Base-by-base conservation (phyloP, 2,888 invertebrate genomes). In the Drosophila recens region DNA sequence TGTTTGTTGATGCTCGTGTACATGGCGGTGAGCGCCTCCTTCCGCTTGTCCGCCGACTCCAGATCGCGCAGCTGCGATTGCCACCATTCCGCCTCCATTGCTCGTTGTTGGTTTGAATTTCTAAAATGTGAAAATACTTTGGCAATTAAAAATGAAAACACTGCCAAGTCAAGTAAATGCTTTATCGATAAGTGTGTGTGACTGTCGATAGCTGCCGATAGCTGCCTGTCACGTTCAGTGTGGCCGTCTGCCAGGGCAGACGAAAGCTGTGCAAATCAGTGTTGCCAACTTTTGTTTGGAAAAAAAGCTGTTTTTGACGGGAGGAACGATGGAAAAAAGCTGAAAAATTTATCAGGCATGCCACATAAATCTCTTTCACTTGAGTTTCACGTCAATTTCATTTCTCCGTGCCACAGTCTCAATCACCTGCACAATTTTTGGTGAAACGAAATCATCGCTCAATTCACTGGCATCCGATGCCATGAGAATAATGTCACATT, bases 81-180 rank as follows among this genome's bases (percentile, higher is more conserved):
- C 88, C 93, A 94, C 94, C 94, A 94, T 30, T 93, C 92, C 79
- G 94, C 93, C 1, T 79, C 86, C 92, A 92, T 92, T 30, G 15
- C 10, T n/a, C n/a, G 20, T n/a, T 17, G 17, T 33, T 8, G 4
- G 17, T n/a, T 42, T n/a, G n/a, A 42, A 8, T 23, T 1, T 20
- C 0, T 11, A 11, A 52, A 33, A 45, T 27, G 11, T 13, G 4
- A n/a, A 34, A 36, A 15, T 40, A 46, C 34, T 34, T 10, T n/a
- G 23, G 15, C 34, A 36, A 51, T 17, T 30, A 20, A 56, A 43
- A 56, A 43, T 33, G 17, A 45, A 42, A 45, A 45, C 45, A 45
- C 23, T n/a, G 23, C 6, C 3, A 8, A n/a, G 13, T 3, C 54
- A 54, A 58, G 34, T 48, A 52, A 5, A 38, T 27, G n/a, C 30